phyloP scores from a whole-genome alignment of 64 coral and sea anemone species.

The Montipora sp. region DNA sequence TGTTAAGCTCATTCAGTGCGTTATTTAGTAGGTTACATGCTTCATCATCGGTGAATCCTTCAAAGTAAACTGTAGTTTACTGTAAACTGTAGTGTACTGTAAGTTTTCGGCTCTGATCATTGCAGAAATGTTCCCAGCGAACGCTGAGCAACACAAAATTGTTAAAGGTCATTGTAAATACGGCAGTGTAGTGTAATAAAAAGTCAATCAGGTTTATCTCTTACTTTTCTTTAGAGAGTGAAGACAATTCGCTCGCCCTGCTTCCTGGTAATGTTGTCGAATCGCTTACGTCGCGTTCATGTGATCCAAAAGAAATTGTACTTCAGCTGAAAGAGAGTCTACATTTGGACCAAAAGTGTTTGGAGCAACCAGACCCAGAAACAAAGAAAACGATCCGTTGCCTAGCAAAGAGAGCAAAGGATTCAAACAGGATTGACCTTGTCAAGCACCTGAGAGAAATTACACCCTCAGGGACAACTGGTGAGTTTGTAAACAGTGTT shows the following conservation, averaged over 20 bases:
- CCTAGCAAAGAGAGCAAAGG: conserved; percentile 13
- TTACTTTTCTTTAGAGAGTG: background rate
- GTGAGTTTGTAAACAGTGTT: conserved; percentile 5
- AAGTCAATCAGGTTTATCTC: background rate
- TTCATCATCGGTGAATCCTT: too few species aligned
- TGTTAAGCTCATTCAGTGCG: too few species aligned
- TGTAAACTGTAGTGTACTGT: too few species aligned
- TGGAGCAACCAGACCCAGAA: background rate
- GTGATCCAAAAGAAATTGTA: conserved; percentile 4
- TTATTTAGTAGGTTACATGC: too few species aligned
- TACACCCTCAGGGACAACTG: conserved; percentile 28
- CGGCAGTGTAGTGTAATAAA: background rate
- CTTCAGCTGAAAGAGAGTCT: conserved; percentile 4
- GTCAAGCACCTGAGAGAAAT: conserved; percentile 24
- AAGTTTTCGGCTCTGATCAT: too few species aligned
- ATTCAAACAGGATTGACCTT: conserved; percentile 19
- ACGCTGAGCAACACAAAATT: too few species aligned
- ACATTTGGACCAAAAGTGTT: background rate
- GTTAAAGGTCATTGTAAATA: background rate
- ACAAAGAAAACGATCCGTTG: conserved; percentile 20
- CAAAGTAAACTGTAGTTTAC: too few species aligned
- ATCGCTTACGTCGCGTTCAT: conserved; percentile 4
- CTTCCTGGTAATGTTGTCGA: background rate
- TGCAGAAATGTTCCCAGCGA: too few species aligned
- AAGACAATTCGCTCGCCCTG: background rate